Evolutionary conservation across 2,888 invertebrate species (phyloP).

Genomic region (Amorpha juglandis): DNA sequence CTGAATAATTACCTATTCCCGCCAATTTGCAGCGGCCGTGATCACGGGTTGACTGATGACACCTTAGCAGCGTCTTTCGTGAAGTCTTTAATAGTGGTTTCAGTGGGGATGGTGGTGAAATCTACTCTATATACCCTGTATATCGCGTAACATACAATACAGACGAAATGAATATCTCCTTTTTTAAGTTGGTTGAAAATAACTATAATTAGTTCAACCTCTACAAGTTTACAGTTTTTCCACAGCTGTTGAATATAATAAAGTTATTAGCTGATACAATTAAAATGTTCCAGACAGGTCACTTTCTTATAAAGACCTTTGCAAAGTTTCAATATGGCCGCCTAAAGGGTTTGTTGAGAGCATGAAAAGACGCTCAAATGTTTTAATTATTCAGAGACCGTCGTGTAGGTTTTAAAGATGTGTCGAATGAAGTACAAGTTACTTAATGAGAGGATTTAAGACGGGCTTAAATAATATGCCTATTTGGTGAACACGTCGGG

Average conservation of each 20-base stretch:
- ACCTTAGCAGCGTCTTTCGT: no score
- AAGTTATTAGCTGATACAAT: constrained; percentile 15
- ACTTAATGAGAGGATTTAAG: constrained; percentile 26
- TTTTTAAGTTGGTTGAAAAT: no score
- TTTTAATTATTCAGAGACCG: constrained; percentile 28
- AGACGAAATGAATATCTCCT: no score
- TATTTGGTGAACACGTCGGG: background rate
- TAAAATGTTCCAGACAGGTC: constrained; percentile 9
- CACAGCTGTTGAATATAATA: constrained; percentile 9
- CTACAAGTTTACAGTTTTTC: background rate
- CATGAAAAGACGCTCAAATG: constrained; percentile 26
- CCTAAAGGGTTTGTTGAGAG: constrained; percentile 25
- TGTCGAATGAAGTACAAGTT: constrained; percentile 9
- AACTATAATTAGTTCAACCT: no score
- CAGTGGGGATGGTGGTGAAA: no score
- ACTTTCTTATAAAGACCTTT: constrained; percentile 14
- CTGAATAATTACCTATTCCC: no score
- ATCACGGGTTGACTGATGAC: no score
- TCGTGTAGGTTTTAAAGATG: constrained; percentile 14
- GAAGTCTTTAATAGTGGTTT: no score
- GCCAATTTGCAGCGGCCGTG: no score
- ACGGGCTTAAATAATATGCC: constrained; percentile 22
- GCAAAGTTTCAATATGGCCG: constrained; percentile 22
- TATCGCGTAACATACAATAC: no score
- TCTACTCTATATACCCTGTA: no score